These are phyloP conservation scores for Dione juno DNA, from an alignment of 2,888 invertebrate species.

Conservation along the genomic window DNA sequence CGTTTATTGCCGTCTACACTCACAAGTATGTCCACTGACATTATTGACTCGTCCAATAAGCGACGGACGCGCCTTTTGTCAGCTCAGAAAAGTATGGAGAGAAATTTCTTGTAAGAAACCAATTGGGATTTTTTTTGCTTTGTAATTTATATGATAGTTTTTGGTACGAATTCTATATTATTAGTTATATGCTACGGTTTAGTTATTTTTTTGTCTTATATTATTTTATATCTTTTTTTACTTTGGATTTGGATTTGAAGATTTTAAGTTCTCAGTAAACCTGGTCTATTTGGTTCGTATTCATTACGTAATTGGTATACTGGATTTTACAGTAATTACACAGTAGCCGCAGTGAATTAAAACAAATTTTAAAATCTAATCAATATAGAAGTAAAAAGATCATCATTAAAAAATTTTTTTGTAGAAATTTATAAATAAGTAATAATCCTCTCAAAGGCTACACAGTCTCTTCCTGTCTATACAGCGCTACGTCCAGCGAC, in stretches of 20 bases:
- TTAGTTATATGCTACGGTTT: too few relatives aligned
- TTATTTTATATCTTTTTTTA: too few relatives aligned
- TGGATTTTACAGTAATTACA: too few relatives aligned
- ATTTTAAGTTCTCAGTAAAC: too few relatives aligned
- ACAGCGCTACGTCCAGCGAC: slow-evolving; percentile 69
- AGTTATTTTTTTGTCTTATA: too few relatives aligned
- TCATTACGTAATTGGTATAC: too few relatives aligned
- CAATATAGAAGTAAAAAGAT: too few relatives aligned
- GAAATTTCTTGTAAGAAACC: slow-evolving; percentile 39
- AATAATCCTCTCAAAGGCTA: slow-evolving; percentile 51
- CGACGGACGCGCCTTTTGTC: slow-evolving; percentile 76
- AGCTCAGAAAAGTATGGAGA: slow-evolving; percentile 54
- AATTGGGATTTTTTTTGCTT: not conserved
- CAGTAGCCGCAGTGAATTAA: too few relatives aligned
- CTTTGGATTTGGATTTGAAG: too few relatives aligned
- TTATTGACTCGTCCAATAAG: slow-evolving; percentile 83
- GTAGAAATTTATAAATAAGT: slow-evolving; percentile 1
- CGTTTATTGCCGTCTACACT: slow-evolving; percentile 67
- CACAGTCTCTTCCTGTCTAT: slow-evolving; percentile 67
- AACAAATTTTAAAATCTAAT: too few relatives aligned
- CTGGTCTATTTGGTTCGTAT: too few relatives aligned
- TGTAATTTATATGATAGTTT: not conserved
- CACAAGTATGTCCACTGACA: slow-evolving; percentile 71
- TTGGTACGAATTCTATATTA: not conserved
- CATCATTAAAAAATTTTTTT: too few relatives aligned